Evolutionary conservation across 2,888 invertebrate species (phyloP).

Genomic region (Drosophila infuscata): DNA sequence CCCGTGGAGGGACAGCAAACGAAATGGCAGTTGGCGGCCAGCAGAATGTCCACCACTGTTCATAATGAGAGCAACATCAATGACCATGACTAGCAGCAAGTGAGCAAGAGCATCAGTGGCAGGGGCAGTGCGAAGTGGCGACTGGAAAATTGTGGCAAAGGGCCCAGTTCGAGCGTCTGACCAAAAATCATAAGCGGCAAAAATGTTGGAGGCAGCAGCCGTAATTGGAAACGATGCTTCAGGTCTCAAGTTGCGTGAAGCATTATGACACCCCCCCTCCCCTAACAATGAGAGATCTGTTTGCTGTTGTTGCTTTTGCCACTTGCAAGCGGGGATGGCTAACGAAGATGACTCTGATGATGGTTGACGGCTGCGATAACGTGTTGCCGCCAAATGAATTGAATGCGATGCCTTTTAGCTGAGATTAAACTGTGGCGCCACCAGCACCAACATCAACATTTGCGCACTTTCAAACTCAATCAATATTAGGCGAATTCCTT

Average conservation of each 20-base stretch:
- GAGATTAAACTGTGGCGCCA: conserved; percentile 62
- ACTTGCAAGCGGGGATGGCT: conserved; percentile 24
- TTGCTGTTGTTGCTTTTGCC: conserved; percentile 30
- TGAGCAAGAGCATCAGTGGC: background rate
- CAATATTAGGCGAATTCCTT: conserved; percentile 23
- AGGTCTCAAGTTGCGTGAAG: conserved; percentile 68
- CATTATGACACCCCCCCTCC: conserved; percentile 52
- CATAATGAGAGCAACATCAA: conserved; percentile 56
- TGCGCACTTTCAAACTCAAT: conserved; percentile 17
- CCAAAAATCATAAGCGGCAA: conserved; percentile 69
- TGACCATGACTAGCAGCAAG: conserved; percentile 47
- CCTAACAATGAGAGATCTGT: conserved; percentile 30
- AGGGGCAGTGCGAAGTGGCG: background rate
- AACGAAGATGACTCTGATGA: conserved; percentile 50
- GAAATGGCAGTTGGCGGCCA: conserved; percentile 61
- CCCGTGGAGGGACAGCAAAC: conserved; percentile 48
- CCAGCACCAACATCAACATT: conserved; percentile 17
- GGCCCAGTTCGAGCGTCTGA: conserved; percentile 32
- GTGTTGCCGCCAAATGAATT: conserved; percentile 71
- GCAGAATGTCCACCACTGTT: conserved; percentile 28
- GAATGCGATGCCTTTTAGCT: conserved; percentile 71
- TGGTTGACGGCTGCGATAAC: conserved; percentile 57
- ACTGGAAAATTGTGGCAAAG: conserved; percentile 9
- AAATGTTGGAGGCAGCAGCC: conserved; percentile 48
- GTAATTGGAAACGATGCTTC: conserved; percentile 76